These are phyloP conservation scores for Carpatolechia fugitivella DNA, from an alignment of 2,888 invertebrate genomes.

Conservation along the genomic window DNA sequence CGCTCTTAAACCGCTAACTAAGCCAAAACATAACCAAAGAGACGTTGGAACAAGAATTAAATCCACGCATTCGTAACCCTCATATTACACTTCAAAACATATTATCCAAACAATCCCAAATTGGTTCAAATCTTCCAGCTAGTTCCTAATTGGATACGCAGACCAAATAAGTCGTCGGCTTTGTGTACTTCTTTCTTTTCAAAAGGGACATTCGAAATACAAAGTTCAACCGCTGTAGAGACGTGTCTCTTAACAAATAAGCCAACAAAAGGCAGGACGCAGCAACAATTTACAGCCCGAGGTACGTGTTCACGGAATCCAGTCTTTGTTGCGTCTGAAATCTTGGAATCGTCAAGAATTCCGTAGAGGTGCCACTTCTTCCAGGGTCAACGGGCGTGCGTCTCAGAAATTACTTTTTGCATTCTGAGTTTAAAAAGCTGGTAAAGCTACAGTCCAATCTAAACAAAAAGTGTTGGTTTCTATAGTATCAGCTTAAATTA, in stretches of 20 bases:
- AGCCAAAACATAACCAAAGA: no score
- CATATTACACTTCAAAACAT: no score
- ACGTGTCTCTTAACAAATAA: conserved; percentile 23
- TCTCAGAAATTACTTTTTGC: not conserved
- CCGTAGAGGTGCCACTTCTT: conserved; percentile 42
- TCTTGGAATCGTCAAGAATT: conserved; percentile 48
- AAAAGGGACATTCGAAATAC: conserved; percentile 1
- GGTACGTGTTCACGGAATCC: conserved; percentile 58
- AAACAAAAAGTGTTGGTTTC: no score
- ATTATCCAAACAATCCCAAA: conserved; percentile 1
- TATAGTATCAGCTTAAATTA: no score
- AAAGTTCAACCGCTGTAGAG: conserved; percentile 2
- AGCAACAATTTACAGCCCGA: conserved; percentile 49
- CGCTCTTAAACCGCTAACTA: no score
- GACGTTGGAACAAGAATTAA: no score
- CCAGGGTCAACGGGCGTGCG: conserved; percentile 32
- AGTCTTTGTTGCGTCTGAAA: conserved; percentile 50
- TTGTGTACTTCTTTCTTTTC: not conserved
- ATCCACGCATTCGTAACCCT: no score
- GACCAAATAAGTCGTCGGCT: not conserved
- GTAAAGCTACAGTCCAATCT: no score
- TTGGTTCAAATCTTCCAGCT: conserved; percentile 2
- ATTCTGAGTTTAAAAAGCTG: no score
- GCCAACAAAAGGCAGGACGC: conserved; percentile 40
- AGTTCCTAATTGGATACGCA: conserved; percentile 3